Evolutionary conservation across 1,140 invertebrate genomes (phyloP).

Genomic region (Piezodorus guildinii): DNA sequence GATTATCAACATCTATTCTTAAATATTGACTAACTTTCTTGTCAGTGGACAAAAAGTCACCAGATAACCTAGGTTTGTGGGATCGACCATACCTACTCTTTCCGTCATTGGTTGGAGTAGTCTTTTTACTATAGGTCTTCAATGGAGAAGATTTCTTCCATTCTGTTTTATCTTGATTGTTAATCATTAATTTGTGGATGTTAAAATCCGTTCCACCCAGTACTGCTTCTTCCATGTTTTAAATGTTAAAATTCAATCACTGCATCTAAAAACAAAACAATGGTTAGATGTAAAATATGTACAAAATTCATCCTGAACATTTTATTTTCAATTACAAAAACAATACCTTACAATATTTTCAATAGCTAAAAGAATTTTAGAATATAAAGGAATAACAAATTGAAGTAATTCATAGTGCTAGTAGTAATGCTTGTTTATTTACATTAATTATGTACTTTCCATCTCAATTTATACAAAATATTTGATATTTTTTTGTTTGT

Average conservation of each 20-base stretch:
- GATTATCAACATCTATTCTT: conserved; percentile 21
- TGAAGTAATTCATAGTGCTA: no score
- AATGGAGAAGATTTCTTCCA: conserved; percentile 19
- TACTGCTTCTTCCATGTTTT: conserved; percentile 7
- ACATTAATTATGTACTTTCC: no score
- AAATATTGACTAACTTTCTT: conserved; percentile 27
- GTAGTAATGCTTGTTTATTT: no score
- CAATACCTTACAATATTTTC: neutral
- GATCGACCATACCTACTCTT: conserved; percentile 30
- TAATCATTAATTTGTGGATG: conserved; percentile 11
- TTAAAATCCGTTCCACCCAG: neutral
- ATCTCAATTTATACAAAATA: no score
- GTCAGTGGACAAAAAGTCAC: conserved; percentile 30
- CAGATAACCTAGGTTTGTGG: conserved; percentile 28
- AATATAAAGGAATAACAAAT: no score
- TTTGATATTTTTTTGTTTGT: no score
- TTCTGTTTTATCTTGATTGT: conserved; percentile 14
- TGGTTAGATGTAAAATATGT: no score
- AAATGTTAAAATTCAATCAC: neutral
- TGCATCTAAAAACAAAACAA: no score
- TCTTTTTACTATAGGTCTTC: conserved; percentile 23
- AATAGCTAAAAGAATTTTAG: neutral
- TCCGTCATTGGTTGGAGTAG: conserved; percentile 3
- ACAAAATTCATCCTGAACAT: no score
- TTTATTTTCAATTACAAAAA: neutral